These are phyloP conservation scores for Pangasius larnaudii DNA, from an alignment of 2,797 vertebrate genomes.

Conservation along the genomic window DNA sequence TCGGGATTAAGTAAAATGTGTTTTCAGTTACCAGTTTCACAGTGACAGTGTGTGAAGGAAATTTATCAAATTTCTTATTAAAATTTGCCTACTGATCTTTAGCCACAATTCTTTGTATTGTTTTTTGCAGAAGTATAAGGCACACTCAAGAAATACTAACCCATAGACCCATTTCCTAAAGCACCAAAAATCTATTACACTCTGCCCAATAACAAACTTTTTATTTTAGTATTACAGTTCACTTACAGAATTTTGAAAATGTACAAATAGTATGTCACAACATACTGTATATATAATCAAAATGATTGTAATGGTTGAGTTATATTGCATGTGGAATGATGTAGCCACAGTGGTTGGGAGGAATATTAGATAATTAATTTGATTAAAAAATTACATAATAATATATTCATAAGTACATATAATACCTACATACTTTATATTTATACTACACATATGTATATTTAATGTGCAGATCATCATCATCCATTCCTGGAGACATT, in stretches of 20 bases:
- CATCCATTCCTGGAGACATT: constrained; percentile 79
- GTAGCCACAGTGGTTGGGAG: background rate
- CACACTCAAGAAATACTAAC: background rate
- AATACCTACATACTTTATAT: background rate
- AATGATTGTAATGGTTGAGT: background rate
- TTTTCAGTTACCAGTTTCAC: too few relatives aligned
- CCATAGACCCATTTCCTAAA: background rate
- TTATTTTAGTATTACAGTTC: background rate
- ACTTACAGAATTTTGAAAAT: background rate
- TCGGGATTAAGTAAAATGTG: background rate
- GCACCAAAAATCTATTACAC: background rate
- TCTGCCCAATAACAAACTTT: background rate
- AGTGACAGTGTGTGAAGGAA: constrained; percentile 22
- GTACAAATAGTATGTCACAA: background rate
- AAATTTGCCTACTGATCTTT: background rate
- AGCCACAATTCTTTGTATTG: too few relatives aligned
- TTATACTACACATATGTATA: constrained; percentile 21
- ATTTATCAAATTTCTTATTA: background rate
- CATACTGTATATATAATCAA: background rate
- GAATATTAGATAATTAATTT: background rate
- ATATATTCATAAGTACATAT: background rate
- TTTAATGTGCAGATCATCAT: constrained; percentile 73
- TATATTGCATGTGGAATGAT: background rate
- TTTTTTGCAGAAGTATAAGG: background rate
- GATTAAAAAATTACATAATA: background rate